Evolutionary conservation across 2,888 invertebrate genomes (phyloP).

Genomic region (Xanthorhoe spadicearia): DNA sequence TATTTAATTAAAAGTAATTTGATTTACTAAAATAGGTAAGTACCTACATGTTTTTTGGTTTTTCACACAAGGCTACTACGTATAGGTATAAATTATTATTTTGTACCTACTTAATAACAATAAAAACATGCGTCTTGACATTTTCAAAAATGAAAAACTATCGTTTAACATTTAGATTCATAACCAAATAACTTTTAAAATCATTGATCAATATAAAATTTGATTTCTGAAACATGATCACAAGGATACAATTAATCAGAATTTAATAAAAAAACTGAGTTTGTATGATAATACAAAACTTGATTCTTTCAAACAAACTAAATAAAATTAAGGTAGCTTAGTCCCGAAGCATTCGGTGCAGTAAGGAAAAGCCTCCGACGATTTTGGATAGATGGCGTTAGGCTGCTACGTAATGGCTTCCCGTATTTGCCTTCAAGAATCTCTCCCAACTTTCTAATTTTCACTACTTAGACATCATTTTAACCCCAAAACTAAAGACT

Average conservation of each 20-base stretch:
- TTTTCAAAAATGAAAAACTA: neutral
- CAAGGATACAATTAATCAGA: neutral
- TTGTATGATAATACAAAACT: neutral
- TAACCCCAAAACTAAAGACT: constrained; percentile 27
- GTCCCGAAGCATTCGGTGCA: constrained; percentile 79
- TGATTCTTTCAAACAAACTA: constrained; percentile 29
- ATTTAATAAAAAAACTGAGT: neutral
- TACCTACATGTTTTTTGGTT: no score
- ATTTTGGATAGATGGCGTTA: constrained; percentile 83
- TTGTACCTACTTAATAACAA: no score
- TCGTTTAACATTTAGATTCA: neutral
- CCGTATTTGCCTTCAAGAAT: constrained; percentile 53
- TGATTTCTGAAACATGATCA: neutral
- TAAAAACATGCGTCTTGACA: neutral
- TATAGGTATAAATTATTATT: no score
- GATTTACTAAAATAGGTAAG: no score
- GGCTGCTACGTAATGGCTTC: constrained; percentile 69
- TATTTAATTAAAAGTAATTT: no score
- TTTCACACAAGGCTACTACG: no score
- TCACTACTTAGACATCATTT: constrained; percentile 38
- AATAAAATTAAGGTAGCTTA: constrained; percentile 49
- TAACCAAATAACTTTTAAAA: neutral
- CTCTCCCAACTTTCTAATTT: constrained; percentile 49
- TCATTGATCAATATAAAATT: neutral
- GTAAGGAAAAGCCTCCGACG: constrained; percentile 80